Evolutionary conservation across 2,888 invertebrate species (phyloP), one percentile per base, ranked within the genome.

Genomic region (Tanytarsus gracilentus): DNA sequence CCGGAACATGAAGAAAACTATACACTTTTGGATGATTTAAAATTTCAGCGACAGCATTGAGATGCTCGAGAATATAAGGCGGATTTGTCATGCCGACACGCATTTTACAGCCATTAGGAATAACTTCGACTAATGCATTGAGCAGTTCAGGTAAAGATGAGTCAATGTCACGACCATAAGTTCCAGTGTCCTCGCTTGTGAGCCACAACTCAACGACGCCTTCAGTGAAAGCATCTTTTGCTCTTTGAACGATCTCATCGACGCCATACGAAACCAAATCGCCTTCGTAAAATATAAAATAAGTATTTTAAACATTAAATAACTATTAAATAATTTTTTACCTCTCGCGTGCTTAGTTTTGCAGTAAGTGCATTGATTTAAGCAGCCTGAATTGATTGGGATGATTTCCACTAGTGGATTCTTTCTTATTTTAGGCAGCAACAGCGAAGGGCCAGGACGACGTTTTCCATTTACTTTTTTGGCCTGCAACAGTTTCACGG

Each of bases 361-460:
- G 70, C 98, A 99, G 69, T 99, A 99, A 0, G 98, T 97, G 72
- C 99, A 99, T 68, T 96, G 94, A 76, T 99, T 99, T 2, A 99
- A 76, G 67, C 99, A 99, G 0, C 96, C 96, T 0, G 95, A 93
- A 71, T 93, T 96, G 50, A 97, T 92, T 0, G 96, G 85, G 62
- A 97, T 95, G 61, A 99, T 99, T 78, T 99, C 99, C 62, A 99
- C 88, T 0, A 98, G 77, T 0, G 95, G 94, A 75, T 99, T 99
- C 69, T 91, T 87, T 55, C 99, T 79, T 11, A 99, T 88, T 77
- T 99, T 99, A 0, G 98, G 98, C 11, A 99, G 76, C 4, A 84
- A 78, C 0, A 98, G 76, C 0, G 88, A 82, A 0, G 96, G 93
- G 0, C 96, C 97, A 0, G 92, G 96, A 1, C 84, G 81, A 69